Conservation (phyloP, 2,113 vertebrate species). For the Pseudolaguvia tuberculata region DNA sequence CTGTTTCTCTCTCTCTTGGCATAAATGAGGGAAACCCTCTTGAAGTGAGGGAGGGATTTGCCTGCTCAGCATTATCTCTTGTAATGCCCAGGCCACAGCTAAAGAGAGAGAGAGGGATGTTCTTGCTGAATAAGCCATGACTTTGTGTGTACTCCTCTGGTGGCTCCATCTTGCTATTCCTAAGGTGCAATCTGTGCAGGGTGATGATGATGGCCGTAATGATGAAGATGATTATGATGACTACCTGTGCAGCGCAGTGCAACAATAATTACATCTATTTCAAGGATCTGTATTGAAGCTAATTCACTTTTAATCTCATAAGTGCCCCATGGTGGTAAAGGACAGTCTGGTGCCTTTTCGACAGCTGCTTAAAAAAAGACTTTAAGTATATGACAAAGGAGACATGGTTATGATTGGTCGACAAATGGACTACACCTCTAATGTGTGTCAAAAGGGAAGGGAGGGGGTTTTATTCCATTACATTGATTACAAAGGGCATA, state of each 20-base stretch:
- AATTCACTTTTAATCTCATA: conserved; percentile 72
- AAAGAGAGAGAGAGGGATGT: conserved; percentile 32
- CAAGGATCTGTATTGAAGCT: conserved; percentile 58
- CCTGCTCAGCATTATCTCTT: conserved; percentile 46
- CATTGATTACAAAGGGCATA: neutral
- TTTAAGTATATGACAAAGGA: conserved; percentile 32
- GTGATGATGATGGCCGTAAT: conserved; percentile 48
- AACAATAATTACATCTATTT: conserved; percentile 48
- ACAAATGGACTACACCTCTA: neutral
- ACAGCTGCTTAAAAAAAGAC: conserved; percentile 54
- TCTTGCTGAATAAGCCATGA: conserved; percentile 46
- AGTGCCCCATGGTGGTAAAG: conserved; percentile 55
- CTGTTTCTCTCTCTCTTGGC: neutral
- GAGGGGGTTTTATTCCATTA: neutral
- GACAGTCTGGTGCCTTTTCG: conserved; percentile 46
- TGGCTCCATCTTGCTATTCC: conserved; percentile 46
- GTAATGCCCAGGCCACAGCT: conserved; percentile 36
- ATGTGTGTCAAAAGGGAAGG: neutral
- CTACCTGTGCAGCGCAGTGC: conserved; percentile 19
- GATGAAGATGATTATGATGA: conserved; percentile 52
- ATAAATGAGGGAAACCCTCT: conserved; percentile 43
- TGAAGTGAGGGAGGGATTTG: conserved; percentile 11
- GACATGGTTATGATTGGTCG: neutral
- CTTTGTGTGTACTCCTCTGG: conserved; percentile 25
- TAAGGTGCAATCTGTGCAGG: conserved; percentile 47